These are phyloP conservation scores for Paramormyrops kingsleyae DNA, from an alignment of 2,113 vertebrate species.

Conservation along the genomic window DNA sequence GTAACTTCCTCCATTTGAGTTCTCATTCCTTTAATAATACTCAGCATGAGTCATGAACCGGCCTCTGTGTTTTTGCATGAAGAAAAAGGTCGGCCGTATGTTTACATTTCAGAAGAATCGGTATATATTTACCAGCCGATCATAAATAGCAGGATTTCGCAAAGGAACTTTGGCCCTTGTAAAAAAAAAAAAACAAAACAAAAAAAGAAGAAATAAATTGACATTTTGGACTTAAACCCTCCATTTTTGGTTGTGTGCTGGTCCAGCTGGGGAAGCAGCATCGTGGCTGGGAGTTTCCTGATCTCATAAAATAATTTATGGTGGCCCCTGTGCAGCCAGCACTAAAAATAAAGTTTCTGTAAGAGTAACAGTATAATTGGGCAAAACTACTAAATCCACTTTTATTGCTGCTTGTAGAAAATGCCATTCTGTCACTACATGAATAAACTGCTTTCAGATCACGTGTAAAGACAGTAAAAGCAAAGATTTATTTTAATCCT, in stretches of 20 bases:
- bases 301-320: slow-evolving; percentile 17
- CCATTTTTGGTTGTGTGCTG: neutral
- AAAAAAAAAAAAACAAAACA: neutral
- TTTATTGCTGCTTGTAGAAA: slow-evolving; percentile 2
- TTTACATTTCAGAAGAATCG: neutral
- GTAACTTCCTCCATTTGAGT: neutral
- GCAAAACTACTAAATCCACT: slow-evolving; percentile 14
- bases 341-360: slow-evolving; percentile 12
- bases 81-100: neutral
- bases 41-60: neutral
- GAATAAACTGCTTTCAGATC: neutral
- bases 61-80: neutral
- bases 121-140: neutral
- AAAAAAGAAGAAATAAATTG: neutral
- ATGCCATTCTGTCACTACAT: neutral
- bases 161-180: no score
- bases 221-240: neutral
- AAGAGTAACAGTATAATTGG: slow-evolving; percentile 10
- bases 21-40: neutral
- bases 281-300: neutral
- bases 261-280: neutral
- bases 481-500: neutral
- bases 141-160: neutral
- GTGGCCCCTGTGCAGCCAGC: neutral
- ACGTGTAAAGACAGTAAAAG: neutral